Percentiles rank a stretch among this genome's conserved stretches.
These are phyloP conservation scores for Drosophila parvula DNA, from an alignment of 1,140 invertebrate species.

Conservation along the genomic window DNA sequence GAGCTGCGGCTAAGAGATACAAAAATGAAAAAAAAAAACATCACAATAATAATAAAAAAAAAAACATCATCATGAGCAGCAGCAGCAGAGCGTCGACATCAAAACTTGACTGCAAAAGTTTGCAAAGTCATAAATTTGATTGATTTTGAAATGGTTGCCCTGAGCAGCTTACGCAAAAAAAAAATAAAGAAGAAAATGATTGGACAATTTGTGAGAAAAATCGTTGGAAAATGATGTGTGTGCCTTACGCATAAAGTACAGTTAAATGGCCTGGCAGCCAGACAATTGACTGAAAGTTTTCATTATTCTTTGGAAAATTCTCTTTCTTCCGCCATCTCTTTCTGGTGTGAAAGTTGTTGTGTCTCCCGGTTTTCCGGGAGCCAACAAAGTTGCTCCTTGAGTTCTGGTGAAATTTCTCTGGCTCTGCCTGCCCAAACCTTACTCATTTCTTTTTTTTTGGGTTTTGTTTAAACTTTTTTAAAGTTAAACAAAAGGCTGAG, in stretches of 20 bases:
- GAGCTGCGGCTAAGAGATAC: slow-evolving; percentile 27
- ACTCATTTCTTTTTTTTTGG: not conserved
- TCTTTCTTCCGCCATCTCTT: slow-evolving; percentile 28
- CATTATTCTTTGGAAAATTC: slow-evolving; percentile 55
- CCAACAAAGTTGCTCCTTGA: slow-evolving; percentile 34
- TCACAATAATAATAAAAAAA: slow-evolving; percentile 8
- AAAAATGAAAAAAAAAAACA: slow-evolving; percentile 11
- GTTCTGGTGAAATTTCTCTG: slow-evolving; percentile 49
- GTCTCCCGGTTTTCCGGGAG: slow-evolving; percentile 30
- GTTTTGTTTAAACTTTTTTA: slow-evolving; percentile 31
- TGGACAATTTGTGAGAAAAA: slow-evolving; percentile 40
- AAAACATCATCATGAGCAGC: slow-evolving; percentile 14
- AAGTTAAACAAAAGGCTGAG: slow-evolving; percentile 52
- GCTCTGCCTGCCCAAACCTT: slow-evolving; percentile 31
- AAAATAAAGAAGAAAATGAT: slow-evolving; percentile 18
- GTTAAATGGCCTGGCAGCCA: slow-evolving; percentile 50
- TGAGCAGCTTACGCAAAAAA: slow-evolving; percentile 48
- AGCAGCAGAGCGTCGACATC: slow-evolving; percentile 28
- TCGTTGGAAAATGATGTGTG: slow-evolving; percentile 52
- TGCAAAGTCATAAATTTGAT: slow-evolving; percentile 66
- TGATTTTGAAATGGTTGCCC: slow-evolving; percentile 58
- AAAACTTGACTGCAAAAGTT: slow-evolving; percentile 51
- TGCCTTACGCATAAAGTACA: slow-evolving; percentile 43
- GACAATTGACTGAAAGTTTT: slow-evolving; percentile 47
- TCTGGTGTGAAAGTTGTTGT: slow-evolving; percentile 53